phyloP scores from a whole-genome alignment of 2,797 vertebrate species.

The Fundulus diaphanus region DNA sequence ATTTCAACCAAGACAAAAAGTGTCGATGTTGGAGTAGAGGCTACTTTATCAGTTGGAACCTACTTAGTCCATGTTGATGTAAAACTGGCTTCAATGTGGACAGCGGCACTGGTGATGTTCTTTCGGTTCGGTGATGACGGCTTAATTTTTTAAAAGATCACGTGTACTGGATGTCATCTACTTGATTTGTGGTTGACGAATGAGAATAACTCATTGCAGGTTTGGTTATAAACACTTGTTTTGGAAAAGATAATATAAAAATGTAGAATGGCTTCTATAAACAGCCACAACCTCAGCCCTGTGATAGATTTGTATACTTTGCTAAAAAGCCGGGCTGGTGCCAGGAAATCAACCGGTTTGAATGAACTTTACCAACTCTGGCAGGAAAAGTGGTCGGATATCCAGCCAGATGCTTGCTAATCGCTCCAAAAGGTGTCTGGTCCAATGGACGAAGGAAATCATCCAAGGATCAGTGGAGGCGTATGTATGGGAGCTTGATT shows the following conservation, averaged over 20 bases:
- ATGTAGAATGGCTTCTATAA: neutral
- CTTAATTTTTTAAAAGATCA: neutral
- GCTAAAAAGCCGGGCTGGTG: neutral
- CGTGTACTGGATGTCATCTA: neutral
- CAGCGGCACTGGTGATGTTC: no score
- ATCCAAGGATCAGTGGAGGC: neutral
- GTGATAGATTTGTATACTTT: neutral
- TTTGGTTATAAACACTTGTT: neutral
- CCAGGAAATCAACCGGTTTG: neutral
- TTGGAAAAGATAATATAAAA: neutral
- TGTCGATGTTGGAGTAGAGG: no score
- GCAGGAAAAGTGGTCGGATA: neutral
- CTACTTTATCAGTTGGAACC: no score
- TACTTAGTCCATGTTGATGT: no score
- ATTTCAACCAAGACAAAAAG: no score
- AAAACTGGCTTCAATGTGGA: no score
- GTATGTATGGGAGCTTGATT: neutral
- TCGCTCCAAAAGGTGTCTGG: neutral
- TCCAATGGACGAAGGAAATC: neutral
- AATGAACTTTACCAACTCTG: neutral
- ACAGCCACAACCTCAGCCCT: neutral
- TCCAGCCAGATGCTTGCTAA: neutral
- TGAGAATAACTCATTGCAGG: neutral
- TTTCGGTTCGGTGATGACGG: neutral
- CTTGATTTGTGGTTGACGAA: neutral